Evolutionary conservation across 2,797 vertebrate species (phyloP), one percentile per base, ranked within the genome.

Genomic region (Micromesistius poutassou): DNA sequence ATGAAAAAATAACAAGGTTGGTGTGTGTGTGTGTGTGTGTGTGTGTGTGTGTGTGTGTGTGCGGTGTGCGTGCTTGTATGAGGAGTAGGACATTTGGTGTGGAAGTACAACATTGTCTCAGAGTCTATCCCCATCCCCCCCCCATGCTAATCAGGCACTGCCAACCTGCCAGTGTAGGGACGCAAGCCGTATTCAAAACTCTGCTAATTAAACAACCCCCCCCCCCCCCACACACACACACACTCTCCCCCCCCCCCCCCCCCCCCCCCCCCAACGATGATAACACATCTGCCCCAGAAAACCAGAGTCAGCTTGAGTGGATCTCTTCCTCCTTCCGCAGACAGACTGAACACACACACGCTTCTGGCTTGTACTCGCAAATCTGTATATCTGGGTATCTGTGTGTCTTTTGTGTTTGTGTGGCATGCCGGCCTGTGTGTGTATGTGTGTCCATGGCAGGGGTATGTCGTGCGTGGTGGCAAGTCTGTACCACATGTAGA

Each of bases 151-250:
- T 94, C 91, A 93, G 92, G 90, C 91, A 85, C 93, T 93, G 92
- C 93, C 93, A 93, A 93, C 91, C 93, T 94, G 94, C 92, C 93
- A 94, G 91, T 91, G 90, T 88, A 92, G 84, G 87, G 87, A 92
- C 81, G 85, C 76, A 35, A 89, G 88, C 85, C 86, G 88, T 92
- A 38, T 93, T 92, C 91, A 91, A 92, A 92, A 90, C 89, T 83
- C 87, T 76, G 87, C 92, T 94, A 94, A 94, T 94, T 93, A 94
- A 94, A 89, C 86, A 90, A 89, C 87, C 79, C 89, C 70, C 89
- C 89, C 88, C 89, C 88, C 87, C 83, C 85, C 89, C 90, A 33
- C 89, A 38, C 36, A 38, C 36, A 38, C 36, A 10, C 36, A 9
- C 36, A 1, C 36, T 38, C 36, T 38, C 7, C 7, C 9, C 7